Conservation (phyloP, 2,113 vertebrate species). For the Grammomys surdaster region DNA sequence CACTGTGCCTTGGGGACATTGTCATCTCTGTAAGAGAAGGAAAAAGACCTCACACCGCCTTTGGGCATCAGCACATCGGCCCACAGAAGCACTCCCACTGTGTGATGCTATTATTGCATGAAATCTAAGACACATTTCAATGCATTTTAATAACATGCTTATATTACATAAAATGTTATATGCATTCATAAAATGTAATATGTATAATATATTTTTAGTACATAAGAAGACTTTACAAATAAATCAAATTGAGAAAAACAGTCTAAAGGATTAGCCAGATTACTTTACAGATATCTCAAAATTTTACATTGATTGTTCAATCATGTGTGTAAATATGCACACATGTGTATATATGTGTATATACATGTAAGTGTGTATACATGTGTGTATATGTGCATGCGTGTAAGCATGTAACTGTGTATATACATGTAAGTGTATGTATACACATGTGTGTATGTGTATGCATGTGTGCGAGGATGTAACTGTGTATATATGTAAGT, state of each 20-base stretch:
- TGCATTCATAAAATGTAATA: slow-evolving; percentile 6
- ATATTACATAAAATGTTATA: not conserved
- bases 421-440: not conserved
- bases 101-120: not conserved
- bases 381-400: too few species aligned
- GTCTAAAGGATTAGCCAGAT: not conserved
- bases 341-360: not conserved
- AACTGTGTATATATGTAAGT: too few species aligned
- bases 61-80: not conserved
- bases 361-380: too few species aligned
- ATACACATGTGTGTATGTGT: not conserved
- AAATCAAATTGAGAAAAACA: slow-evolving; percentile 34
- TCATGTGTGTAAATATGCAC: not conserved
- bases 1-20: not conserved
- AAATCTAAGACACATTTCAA: not conserved
- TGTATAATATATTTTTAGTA: not conserved
- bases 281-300: not conserved
- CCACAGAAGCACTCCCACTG: not conserved
- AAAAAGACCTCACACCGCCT: not conserved
- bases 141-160: not conserved
- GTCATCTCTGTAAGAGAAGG: not conserved
- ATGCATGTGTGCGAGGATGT: not conserved
- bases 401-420: too few species aligned
- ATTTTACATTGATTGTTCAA: not conserved
- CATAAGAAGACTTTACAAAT: not conserved